phyloP scores from a whole-genome alignment of 2,888 invertebrate genomes.

The Herminia tarsipennalis region DNA sequence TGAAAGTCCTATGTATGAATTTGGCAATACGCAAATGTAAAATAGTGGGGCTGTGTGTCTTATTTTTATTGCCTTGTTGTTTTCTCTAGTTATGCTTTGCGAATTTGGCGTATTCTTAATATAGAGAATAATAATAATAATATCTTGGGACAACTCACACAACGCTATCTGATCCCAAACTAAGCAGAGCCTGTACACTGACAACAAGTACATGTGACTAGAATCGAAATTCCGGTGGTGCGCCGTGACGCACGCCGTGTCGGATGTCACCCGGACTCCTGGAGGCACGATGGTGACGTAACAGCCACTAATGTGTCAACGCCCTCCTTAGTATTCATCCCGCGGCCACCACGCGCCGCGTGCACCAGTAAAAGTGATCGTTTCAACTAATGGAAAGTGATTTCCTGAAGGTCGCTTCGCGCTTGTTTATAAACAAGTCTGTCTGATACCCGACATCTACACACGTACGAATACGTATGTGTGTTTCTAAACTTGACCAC shows the following conservation, averaged over 20 bases:
- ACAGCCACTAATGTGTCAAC: slow-evolving; percentile 38
- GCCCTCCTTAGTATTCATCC: slow-evolving; percentile 42
- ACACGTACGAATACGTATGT: background rate
- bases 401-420: slow-evolving; percentile 40
- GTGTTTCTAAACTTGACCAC: background rate
- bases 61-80: too few species aligned
- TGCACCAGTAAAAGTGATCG: slow-evolving; percentile 41
- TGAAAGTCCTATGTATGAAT: too few species aligned
- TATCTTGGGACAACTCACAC: too few species aligned
- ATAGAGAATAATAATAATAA: too few species aligned
- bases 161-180: too few species aligned
- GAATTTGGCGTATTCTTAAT: too few species aligned
- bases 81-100: too few species aligned
- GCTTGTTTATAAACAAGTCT: slow-evolving; percentile 39
- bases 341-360: slow-evolving; percentile 17
- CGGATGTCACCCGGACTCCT: background rate
- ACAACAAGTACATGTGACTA: background rate
- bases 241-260: background rate
- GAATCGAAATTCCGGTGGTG: background rate
- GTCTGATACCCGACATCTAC: slow-evolving; percentile 39
- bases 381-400: slow-evolving; percentile 50
- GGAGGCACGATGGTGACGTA: slow-evolving; percentile 12
- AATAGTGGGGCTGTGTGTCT: too few species aligned
- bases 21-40: too few species aligned
- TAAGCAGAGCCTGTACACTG: background rate